Base-by-base conservation (phyloP, 2,113 vertebrate species). In the Pelodiscus sinensis region DNA sequence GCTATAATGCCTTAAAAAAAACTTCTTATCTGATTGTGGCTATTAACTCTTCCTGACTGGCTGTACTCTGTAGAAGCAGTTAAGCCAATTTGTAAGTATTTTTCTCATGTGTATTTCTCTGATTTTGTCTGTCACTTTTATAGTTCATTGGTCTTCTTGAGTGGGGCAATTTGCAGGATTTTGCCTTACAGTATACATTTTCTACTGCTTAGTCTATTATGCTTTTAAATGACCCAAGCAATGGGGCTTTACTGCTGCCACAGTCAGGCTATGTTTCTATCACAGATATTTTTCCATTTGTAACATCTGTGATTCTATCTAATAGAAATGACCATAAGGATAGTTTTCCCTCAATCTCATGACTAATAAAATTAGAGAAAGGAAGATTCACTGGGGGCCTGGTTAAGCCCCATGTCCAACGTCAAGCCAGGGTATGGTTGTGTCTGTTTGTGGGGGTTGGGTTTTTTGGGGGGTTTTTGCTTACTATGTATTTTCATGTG, bases 1-100 rank as follows among this genome's bases (percentile, higher is more conserved):
- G 82, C 85, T 95, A 90, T 86, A 52, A 93, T 90, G 58, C 87
- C 94, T 92, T 91, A 90, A 68, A 35, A 88, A 93, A 88, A 93
- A 65, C 68, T 89, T 82, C 65, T 92, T 51, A 81, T 83, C 38
- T 31, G 22, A 2, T 85, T 58, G 52, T 56, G 50, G 14, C 81
- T 84, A 0, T 89, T 87, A 86, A 51, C 83, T 65, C 86, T 90
- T 87, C 50, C 19, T 84, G 35, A 83, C 56, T 87, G n/a, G 58
- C 85, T 82, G 4, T 90, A 14, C 79, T 92, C 90, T 75, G 71
- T 38, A 35, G n/a, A 38, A 75, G 18, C 71, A 35, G 22, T 75
- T 75, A 21, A 75, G 71, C 35, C 21, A 22, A 38, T 35, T 9
- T 35, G 22, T 21, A 44, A 38, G 38, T 75, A 44, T 75, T 75